phyloP scores from a whole-genome alignment of 2,797 vertebrate species.

The Pangasius sanitwongsei region DNA sequence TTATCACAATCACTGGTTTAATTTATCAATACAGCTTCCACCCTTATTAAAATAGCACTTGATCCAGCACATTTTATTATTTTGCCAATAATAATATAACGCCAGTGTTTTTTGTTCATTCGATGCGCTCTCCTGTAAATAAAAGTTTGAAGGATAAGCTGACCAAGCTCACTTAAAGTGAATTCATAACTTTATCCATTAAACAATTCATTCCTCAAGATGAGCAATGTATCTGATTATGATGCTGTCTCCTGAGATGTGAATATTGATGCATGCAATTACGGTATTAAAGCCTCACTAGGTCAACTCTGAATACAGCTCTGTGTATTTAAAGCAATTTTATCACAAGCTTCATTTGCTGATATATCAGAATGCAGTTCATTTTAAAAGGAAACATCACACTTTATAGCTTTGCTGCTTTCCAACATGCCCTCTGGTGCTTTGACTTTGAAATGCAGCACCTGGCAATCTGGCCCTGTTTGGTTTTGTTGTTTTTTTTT shows the following conservation, averaged over 20 bases:
- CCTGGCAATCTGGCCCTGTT: neutral
- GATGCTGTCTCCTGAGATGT: neutral
- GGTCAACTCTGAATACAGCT: neutral
- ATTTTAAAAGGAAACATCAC: slow-evolving; percentile 2
- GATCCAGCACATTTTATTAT: neutral
- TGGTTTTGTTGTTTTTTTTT: neutral
- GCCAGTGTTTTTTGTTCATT: neutral
- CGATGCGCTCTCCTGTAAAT: neutral
- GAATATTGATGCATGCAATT: neutral
- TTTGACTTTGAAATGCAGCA: neutral
- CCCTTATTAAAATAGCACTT: neutral
- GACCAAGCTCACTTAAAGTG: neutral
- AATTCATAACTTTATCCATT: neutral
- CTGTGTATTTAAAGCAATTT: neutral
- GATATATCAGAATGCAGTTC: neutral
- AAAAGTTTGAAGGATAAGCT: neutral
- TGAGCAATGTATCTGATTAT: neutral
- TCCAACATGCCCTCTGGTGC: neutral
- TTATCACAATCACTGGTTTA: neutral
- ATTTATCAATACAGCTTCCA: too few species aligned
- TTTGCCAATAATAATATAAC: neutral
- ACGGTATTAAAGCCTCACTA: neutral
- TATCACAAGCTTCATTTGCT: neutral
- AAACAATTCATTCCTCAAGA: neutral
- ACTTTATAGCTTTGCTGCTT: neutral